Evolutionary conservation across 2,888 invertebrate genomes (phyloP), one percentile per base, ranked within the genome.

Genomic region (Eilema sororculum): DNA sequence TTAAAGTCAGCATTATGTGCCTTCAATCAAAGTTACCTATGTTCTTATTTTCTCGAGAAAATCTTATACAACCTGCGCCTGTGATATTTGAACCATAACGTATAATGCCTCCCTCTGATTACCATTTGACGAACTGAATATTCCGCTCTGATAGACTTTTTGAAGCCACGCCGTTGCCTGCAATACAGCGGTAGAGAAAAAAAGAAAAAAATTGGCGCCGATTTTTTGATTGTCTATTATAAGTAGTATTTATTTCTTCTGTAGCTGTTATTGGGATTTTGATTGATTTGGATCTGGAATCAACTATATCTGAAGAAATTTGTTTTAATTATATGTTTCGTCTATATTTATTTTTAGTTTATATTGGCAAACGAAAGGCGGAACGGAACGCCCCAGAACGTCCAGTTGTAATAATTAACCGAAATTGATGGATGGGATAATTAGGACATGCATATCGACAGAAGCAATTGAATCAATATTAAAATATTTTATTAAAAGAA

Each of bases 1-100:
- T 74, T 69, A 70, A 73, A 74, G 72, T 75, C 73, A 69, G 73
- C 72, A 72, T 76, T 73, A 74, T 74, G 16, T 60, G 20, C n/a
- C 72, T 79, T 80, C 82, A 82, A 85, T 85, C 83, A 87, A 85
- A 86, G 83, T 82, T 82, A 83, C 80, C 83, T 87, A 83, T 86
- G 84, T 89, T 90, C 87, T 90, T 90, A 90, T 91, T 89, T 90
- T 86, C 86, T 87, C 87, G 86, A 88, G 88, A 90, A 91, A 90
- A 87, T 80, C 85, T 87, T 86, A 87, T 86, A 87, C 81, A 86
- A 72, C 66, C 73, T 80, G 80, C 83, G 87, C 90, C 90, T 93
- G 92, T 94, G 94, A 94, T 94, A 93, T 93, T 88, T 93, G 92
- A 94, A 93, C 91, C 94, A 93, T 94, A 86, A 90, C 87, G 93